These are phyloP conservation scores for Colostygia pectinataria DNA, from an alignment of 2,888 invertebrate species.

Conservation along the genomic window DNA sequence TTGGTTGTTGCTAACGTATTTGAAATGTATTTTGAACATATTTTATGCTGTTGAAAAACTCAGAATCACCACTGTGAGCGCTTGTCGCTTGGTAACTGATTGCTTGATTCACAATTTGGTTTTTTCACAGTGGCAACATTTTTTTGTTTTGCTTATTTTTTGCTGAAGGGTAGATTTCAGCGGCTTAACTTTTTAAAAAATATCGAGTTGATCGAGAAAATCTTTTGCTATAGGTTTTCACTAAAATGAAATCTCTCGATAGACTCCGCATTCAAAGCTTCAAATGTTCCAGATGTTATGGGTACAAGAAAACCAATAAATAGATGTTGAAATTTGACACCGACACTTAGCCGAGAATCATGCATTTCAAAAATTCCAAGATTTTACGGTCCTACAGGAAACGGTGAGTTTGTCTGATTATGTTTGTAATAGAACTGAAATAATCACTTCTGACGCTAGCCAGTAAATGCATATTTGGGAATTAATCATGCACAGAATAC, in stretches of 20 bases:
- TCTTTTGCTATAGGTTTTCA: no score
- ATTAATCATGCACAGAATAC: no score
- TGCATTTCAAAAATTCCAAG: conserved; percentile 24
- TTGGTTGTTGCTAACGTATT: no score
- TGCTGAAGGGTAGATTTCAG: conserved; percentile 16
- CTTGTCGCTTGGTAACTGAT: no score
- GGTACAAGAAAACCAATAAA: neutral
- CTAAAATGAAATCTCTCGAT: no score
- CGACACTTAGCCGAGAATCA: neutral
- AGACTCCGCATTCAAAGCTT: neutral
- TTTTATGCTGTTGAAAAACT: no score
- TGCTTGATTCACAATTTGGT: no score
- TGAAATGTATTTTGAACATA: no score
- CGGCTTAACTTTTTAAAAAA: conserved; percentile 21
- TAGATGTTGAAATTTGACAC: conserved; percentile 22
- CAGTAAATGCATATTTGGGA: no score
- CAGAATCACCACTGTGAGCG: no score
- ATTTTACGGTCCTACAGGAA: conserved; percentile 12
- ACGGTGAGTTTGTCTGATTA: conserved; percentile 6
- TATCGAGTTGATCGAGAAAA: neutral
- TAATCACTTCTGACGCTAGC: no score
- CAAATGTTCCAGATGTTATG: conserved; percentile 12
- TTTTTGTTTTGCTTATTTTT: neutral
- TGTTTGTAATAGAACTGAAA: neutral
- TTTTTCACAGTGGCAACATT: conserved; percentile 25